Percentiles rank a stretch among this genome's conserved stretches.
phyloP scores from a whole-genome alignment of 2,113 vertebrate genomes.

The Fregata magnificens region DNA sequence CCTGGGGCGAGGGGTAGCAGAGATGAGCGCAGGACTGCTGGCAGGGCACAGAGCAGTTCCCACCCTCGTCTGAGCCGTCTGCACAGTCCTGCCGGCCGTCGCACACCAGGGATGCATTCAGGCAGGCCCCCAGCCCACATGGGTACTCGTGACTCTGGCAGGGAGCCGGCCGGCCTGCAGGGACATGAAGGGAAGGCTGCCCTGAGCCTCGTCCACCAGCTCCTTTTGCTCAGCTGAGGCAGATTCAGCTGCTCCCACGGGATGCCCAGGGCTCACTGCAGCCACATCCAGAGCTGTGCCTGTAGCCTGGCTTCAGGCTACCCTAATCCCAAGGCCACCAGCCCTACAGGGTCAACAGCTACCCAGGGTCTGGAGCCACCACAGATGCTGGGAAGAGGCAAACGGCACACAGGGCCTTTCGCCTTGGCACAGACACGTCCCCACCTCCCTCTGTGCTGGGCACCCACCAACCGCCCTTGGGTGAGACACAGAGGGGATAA shows the following conservation, averaged over 20 bases:
- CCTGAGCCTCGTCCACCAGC: background rate
- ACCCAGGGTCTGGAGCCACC: background rate
- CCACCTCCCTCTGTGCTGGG: background rate
- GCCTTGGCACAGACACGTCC: background rate
- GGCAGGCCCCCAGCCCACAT: conserved; percentile 76
- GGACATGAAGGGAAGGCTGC: background rate
- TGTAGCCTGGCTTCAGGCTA: background rate
- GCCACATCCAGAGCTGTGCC: background rate
- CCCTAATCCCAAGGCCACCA: background rate
- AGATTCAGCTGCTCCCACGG: background rate
- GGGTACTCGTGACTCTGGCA: conserved; percentile 77
- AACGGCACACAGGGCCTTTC: background rate
- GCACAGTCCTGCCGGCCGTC: conserved; percentile 79
- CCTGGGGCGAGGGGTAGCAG: conserved; percentile 82
- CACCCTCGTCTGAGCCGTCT: conserved; percentile 82
- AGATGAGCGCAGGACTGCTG: conserved; percentile 67
- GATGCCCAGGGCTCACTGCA: background rate
- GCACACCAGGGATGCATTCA: conserved; percentile 78
- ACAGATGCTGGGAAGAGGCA: background rate
- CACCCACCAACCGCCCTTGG: background rate
- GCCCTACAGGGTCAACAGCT: background rate
- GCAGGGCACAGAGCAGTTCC: conserved; percentile 72
- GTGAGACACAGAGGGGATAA: background rate
- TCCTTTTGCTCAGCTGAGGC: background rate
- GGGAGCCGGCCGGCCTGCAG: conserved; percentile 67